phyloP scores from a whole-genome alignment of 2,888 invertebrate genomes.

The Cotesia congregata region DNA sequence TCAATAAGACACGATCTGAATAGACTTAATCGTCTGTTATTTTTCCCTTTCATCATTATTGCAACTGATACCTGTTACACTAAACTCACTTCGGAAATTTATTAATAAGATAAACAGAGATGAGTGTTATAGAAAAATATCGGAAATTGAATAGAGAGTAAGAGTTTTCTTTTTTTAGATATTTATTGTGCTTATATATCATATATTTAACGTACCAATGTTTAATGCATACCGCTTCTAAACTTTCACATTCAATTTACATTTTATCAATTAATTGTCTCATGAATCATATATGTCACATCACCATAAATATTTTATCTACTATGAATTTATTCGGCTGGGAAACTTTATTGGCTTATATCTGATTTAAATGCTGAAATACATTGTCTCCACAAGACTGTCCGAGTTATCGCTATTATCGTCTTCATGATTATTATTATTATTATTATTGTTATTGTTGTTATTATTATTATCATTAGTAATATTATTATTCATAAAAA shows the following conservation, averaged over 20 bases:
- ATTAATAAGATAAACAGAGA: background rate
- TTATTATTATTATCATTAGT: slow-evolving; percentile 1
- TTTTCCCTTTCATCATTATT: slow-evolving; percentile 5
- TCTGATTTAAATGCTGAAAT: background rate
- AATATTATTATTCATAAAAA: slow-evolving; percentile 59
- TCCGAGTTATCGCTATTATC: background rate
- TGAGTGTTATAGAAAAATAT: background rate
- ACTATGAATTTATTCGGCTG: background rate
- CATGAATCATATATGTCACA: background rate
- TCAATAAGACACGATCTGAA: slow-evolving; percentile 53
- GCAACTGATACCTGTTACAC: slow-evolving; percentile 1
- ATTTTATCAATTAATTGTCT: background rate
- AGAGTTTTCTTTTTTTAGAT: background rate
- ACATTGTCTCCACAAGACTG: background rate
- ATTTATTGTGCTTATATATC: background rate
- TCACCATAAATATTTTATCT: background rate
- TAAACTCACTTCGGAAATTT: background rate
- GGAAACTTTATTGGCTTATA: background rate
- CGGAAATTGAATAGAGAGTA: background rate
- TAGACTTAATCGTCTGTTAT: slow-evolving; percentile 25
- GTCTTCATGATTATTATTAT: slow-evolving; percentile 17
- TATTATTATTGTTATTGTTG: slow-evolving; percentile 50
- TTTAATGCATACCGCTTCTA: background rate
- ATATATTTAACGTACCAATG: background rate
- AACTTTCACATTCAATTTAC: background rate